Percentiles rank a stretch among this genome's conserved stretches.
These are phyloP conservation scores for human (Homo sapiens) DNA, from an alignment of 2,113 vertebrate species.

Conservation along the genomic window DNA sequence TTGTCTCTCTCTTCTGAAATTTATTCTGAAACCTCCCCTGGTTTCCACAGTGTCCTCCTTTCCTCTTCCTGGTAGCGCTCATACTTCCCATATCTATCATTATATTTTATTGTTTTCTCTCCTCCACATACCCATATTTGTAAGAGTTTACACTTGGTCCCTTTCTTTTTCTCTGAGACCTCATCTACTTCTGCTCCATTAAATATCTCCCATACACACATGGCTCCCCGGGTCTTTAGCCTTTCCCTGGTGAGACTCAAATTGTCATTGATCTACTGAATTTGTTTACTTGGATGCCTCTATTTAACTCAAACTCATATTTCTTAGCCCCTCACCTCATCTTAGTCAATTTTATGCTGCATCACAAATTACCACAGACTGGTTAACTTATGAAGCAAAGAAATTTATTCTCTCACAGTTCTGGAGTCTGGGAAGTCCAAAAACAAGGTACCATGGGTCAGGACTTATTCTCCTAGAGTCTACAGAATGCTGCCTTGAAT, in stretches of 20 bases:
- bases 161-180: background rate
- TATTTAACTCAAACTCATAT: background rate
- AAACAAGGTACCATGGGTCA: background rate
- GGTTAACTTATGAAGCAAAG: background rate
- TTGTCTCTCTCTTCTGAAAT: background rate
- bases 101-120: background rate
- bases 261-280: background rate
- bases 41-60: background rate
- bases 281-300: background rate
- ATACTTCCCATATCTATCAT: too few relatives aligned
- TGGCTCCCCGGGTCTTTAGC: background rate
- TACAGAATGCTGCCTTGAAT: background rate
- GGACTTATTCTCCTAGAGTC: background rate
- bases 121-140: background rate
- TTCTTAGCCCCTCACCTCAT: background rate
- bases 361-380: background rate
- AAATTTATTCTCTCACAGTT: background rate
- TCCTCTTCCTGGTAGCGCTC: background rate
- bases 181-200: background rate
- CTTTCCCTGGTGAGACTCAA: background rate
- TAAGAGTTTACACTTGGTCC: background rate
- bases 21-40: too few relatives aligned
- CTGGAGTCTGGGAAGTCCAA: background rate
- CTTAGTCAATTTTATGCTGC: background rate
- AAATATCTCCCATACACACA: too few relatives aligned